A percentile compares a stretch with the other conserved stretches of the same genome.
phyloP scores from a whole-genome alignment of 1,140 invertebrate genomes.

The Hestina assimilis region DNA sequence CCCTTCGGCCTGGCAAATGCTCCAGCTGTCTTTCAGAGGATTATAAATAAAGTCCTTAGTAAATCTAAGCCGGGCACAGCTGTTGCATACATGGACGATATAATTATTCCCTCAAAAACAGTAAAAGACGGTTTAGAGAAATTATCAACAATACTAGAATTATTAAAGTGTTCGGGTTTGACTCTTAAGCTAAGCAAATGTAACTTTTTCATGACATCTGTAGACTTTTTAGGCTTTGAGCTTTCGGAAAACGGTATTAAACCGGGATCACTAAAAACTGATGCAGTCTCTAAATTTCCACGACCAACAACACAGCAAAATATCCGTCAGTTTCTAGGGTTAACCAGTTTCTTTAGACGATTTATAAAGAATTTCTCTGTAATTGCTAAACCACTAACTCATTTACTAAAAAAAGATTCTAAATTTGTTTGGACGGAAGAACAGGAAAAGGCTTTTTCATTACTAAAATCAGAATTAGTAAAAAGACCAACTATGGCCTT shows the following conservation, averaged over 20 bases:
- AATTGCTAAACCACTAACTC: conserved; percentile 12
- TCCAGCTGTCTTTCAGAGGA: too few relatives aligned
- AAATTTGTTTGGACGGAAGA: conserved; percentile 7
- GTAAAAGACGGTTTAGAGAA: too few relatives aligned
- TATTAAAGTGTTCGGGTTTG: too few relatives aligned
- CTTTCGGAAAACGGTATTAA: not conserved
- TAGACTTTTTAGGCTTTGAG: conserved; percentile 9
- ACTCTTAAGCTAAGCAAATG: conserved; percentile 20
- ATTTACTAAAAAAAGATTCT: conserved; percentile 20
- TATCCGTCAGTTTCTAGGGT: conserved; percentile 13
- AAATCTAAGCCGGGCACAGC: too few relatives aligned
- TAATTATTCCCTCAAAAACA: too few relatives aligned
- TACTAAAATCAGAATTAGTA: not conserved
- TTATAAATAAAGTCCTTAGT: too few relatives aligned
- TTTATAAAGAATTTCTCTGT: conserved; percentile 20
- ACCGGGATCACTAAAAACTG: not conserved
- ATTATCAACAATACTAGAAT: too few relatives aligned
- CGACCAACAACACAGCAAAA: conserved; percentile 10
- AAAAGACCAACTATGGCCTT: conserved; percentile 26
- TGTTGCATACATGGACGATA: too few relatives aligned
- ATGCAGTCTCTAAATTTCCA: conserved; percentile 12
- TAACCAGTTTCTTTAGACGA: conserved; percentile 21
- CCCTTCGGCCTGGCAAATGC: too few relatives aligned
- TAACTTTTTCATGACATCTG: conserved; percentile 13
- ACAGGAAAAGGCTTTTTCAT: conserved; percentile 10